Evolutionary conservation across 2,797 vertebrate species (phyloP), one percentile per base, ranked within the genome.

Genomic region (Chaenodraco wilsoni): DNA sequence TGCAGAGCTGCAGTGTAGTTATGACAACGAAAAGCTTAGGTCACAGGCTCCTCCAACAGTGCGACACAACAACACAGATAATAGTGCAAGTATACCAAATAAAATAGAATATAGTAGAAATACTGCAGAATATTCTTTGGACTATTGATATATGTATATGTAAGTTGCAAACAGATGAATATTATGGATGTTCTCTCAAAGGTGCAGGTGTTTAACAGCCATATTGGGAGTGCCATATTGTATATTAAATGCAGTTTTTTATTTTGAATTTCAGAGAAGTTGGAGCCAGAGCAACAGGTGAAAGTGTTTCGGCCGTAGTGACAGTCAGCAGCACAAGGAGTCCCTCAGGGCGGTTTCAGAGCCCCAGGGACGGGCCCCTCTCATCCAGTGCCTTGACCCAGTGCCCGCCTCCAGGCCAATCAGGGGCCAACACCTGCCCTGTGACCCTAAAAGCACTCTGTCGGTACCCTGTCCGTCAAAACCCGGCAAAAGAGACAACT

Each of bases 371-470:
- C 93, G 41, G 90, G 87, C 81, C 89, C 84, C 76, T 90, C 87
- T 95, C 96, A 95, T 94, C 91, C 93, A 97, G 97, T 99, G 97
- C 97, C 98, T 99, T 99, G 95, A 95, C 94, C 93, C 94, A 96
- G 95, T 92, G 94, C 95, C 95, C 91, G 93, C 90, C 85, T 94
- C 84, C 91, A 91, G 81, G 86, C 84, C 92, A 92, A 84, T 87
- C 93, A 91, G 91, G 91, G 89, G 74, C 88, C 88, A 90, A 89
- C 81, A 92, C 90, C 88, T 91, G 91, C 80, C 85, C 85, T 73
- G 69, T 61, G 68, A 79, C 72, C 76, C 82, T 88, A 83, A 83
- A 71, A 87, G 82, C 90, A 71, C 93, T 92, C 86, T 79, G 52
- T 69, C 58, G 52, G 63, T 59, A 79, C 72, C 54, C 13, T 46